phyloP scores from a whole-genome alignment of 2,888 invertebrate species.

The Theodoxus fluviatilis region DNA sequence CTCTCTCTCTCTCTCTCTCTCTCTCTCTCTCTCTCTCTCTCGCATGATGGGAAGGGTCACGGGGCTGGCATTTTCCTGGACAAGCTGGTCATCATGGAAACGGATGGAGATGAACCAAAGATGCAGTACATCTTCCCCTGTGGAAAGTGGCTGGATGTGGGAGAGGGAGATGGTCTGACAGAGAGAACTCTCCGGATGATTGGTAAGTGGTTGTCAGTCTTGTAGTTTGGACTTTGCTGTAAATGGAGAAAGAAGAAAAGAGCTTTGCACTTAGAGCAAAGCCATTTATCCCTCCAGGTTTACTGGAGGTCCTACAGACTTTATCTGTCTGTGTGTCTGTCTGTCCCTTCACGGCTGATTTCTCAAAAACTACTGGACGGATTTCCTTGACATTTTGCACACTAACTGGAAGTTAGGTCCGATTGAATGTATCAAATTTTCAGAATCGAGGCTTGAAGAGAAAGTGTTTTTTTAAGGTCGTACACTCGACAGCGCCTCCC shows the following conservation, averaged over 20 bases:
- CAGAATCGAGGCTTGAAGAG: too few relatives aligned
- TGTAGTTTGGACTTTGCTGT: background rate
- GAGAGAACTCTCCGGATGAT: slow-evolving; percentile 50
- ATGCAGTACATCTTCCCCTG: slow-evolving; percentile 54
- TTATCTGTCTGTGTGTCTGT: background rate
- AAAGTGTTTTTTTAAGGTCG: too few relatives aligned
- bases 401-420: too few relatives aligned
- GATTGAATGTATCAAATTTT: too few relatives aligned
- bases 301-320: slow-evolving; percentile 22
- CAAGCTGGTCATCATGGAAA: slow-evolving; percentile 48
- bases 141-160: slow-evolving; percentile 57
- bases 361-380: too few relatives aligned
- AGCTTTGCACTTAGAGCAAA: background rate
- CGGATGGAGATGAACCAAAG: slow-evolving; percentile 34
- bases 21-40: too few relatives aligned
- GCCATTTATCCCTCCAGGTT: background rate
- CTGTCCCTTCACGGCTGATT: background rate
- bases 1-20: too few relatives aligned
- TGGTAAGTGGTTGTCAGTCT: too few relatives aligned
- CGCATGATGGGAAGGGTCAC: slow-evolving; percentile 53
- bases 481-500: too few relatives aligned
- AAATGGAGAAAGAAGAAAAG: background rate
- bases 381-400: too few relatives aligned
- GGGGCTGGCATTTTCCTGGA: slow-evolving; percentile 58
- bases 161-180: slow-evolving; percentile 56